Percentiles rank a stretch among this genome's conserved stretches.
These are phyloP conservation scores for Pachymerium ferrugineum DNA, from an alignment of 2,888 invertebrate genomes.

Conservation along the genomic window DNA sequence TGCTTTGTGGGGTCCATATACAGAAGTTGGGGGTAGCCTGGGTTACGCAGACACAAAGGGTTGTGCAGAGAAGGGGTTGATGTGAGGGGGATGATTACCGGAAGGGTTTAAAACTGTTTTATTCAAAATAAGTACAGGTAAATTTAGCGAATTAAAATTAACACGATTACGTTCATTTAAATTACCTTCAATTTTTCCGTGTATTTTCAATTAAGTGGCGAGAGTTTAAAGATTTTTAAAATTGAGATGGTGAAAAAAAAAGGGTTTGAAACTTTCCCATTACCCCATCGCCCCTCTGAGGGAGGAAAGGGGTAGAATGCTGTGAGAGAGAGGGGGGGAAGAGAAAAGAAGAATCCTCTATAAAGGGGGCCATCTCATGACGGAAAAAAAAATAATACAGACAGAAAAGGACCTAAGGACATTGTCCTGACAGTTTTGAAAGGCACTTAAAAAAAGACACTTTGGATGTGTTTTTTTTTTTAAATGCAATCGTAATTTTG, in stretches of 20 bases:
- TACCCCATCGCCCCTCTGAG: constrained; percentile 2
- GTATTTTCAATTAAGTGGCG: neutral
- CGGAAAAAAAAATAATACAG: neutral
- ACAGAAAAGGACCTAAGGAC: neutral
- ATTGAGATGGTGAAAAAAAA: neutral
- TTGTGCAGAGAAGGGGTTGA: neutral
- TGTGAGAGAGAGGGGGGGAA: neutral
- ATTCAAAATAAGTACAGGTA: neutral
- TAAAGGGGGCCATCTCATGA: neutral
- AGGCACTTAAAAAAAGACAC: neutral
- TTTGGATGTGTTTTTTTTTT: too few species aligned
- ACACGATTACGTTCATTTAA: neutral
- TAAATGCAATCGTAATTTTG: neutral
- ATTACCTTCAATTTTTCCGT: neutral
- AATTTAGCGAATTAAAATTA: neutral
- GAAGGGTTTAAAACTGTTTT: constrained; percentile 9
- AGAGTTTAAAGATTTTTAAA: neutral
- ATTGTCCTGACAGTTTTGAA: neutral
- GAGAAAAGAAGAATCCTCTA: constrained; percentile 2
- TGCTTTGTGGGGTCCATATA: constrained; percentile 17
- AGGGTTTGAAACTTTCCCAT: neutral
- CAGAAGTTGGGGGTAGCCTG: constrained; percentile 3
- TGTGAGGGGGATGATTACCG: constrained; percentile 17
- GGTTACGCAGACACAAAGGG: constrained; percentile 12
- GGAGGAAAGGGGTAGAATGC: constrained; percentile 8